Evolutionary conservation across 2,797 vertebrate species (phyloP).

Genomic region (Cynopterus sphinx): DNA sequence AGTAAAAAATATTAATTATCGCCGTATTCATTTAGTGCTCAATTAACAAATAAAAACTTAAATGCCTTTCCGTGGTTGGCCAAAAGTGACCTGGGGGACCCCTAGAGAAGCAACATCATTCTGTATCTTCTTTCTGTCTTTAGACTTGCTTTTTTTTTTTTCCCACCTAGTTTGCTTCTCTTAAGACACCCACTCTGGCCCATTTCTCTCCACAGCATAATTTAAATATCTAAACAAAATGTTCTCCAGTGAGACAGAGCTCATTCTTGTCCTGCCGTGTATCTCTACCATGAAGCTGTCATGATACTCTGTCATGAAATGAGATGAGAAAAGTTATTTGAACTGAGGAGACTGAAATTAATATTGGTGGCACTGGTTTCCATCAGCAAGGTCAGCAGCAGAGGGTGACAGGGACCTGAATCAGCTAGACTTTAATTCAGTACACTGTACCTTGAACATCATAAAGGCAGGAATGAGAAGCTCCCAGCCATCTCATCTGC

Average conservation of each 20-base stretch:
- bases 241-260: slow-evolving; percentile 39
- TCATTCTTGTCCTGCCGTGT: slow-evolving; percentile 33
- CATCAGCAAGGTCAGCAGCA: background rate
- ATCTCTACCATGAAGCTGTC: slow-evolving; percentile 55
- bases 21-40: slow-evolving; percentile 66
- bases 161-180: background rate
- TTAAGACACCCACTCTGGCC: background rate
- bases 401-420: background rate
- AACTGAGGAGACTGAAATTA: slow-evolving; percentile 73
- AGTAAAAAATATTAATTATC: slow-evolving; percentile 80
- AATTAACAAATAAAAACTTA: slow-evolving; percentile 79
- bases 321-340: slow-evolving; percentile 72
- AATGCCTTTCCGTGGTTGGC: background rate
- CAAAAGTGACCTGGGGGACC: slow-evolving; percentile 53
- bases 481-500: slow-evolving; percentile 26
- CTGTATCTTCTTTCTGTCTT: background rate
- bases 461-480: slow-evolving; percentile 25
- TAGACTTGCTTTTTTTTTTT: background rate
- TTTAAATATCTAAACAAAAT: slow-evolving; percentile 62
- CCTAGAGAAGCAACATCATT: background rate
- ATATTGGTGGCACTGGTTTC: slow-evolving; percentile 51
- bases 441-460: background rate
- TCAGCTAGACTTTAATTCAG: slow-evolving; percentile 54
- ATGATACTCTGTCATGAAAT: slow-evolving; percentile 49
- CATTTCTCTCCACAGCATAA: slow-evolving; percentile 39